These are phyloP conservation scores for Antechinus flavipes DNA, from an alignment of 2,113 vertebrate species.

Conservation along the genomic window DNA sequence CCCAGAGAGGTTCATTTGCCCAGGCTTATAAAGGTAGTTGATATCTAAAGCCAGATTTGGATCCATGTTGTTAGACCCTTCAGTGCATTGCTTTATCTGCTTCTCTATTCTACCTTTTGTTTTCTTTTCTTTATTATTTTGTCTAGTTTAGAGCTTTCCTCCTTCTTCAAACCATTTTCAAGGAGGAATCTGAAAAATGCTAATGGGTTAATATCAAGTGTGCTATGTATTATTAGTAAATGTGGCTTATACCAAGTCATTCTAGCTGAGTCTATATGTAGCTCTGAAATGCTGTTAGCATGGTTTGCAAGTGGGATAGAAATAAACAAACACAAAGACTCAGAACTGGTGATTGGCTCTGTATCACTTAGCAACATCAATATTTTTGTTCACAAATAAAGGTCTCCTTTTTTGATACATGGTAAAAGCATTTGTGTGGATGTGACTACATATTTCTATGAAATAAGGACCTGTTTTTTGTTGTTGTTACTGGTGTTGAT, in stretches of 20 bases:
- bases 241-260: constrained; percentile 65
- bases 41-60: neutral
- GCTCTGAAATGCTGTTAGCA: constrained; percentile 69
- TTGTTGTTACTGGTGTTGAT: constrained; percentile 64
- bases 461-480: constrained; percentile 66
- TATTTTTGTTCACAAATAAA: constrained; percentile 86
- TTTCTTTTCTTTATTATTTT: constrained; percentile 25
- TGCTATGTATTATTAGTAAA: constrained; percentile 71
- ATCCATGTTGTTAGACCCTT: neutral
- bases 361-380: constrained; percentile 87
- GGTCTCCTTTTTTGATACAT: constrained; percentile 64
- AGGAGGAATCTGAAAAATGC: constrained; percentile 41
- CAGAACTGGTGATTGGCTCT: constrained; percentile 51
- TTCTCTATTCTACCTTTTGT: neutral
- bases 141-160: constrained; percentile 37
- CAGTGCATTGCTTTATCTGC: neutral
- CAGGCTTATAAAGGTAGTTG: neutral
- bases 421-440: constrained; percentile 66
- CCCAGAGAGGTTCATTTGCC: neutral
- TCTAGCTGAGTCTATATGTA: constrained; percentile 56
- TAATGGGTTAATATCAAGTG: constrained; percentile 59
- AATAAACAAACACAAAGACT: constrained; percentile 78
- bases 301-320: constrained; percentile 72
- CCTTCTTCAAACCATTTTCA: constrained; percentile 46
- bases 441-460: constrained; percentile 63